Base-by-base conservation (phyloP, 1,140 invertebrate genomes). In the Mycetomoellerius zeteki region DNA sequence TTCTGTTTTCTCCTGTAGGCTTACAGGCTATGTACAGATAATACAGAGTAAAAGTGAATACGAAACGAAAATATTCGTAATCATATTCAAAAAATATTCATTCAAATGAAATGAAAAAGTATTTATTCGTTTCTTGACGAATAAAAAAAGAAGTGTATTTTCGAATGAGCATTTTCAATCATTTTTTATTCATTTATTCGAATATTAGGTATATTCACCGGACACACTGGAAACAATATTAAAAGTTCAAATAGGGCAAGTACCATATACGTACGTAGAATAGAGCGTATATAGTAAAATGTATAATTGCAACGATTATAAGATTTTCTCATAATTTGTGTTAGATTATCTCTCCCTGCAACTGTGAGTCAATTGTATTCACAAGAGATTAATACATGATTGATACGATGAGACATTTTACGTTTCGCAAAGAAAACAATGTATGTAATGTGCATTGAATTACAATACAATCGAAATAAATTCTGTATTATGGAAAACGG, bases 141-240 rank as follows among this genome's bases (percentile, higher is more conserved):
- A n/a, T n/a, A n/a, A n/a, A n/a, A n/a, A n/a, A n/a, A n/a, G n/a
- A n/a, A n/a, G n/a, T n/a, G n/a, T n/a, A n/a, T n/a, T n/a, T n/a
- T n/a, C n/a, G n/a, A n/a, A n/a, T n/a, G n/a, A n/a, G n/a, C n/a
- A n/a, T n/a, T n/a, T n/a, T n/a, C n/a, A n/a, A n/a, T n/a, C n/a
- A n/a, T n/a, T n/a, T n/a, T n/a, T n/a, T n/a, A n/a, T n/a, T n/a
- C n/a, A n/a, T n/a, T n/a, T n/a, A n/a, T n/a, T n/a, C n/a, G n/a
- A n/a, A n/a, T n/a, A n/a, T n/a, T n/a, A n/a, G n/a, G n/a, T n/a
- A n/a, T n/a, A n/a, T n/a, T n/a, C n/a, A n/a, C n/a, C n/a, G n/a
- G n/a, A n/a, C n/a, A n/a, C n/a, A n/a, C n/a, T 21, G 65, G 19
- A 58, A 73, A 69, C 30, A 33, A 82, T 19, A 21, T 82, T 72